Evolutionary conservation across 2,888 invertebrate species (phyloP), one percentile per base, ranked within the genome.

Genomic region (Callyntrura guangdongensis): DNA sequence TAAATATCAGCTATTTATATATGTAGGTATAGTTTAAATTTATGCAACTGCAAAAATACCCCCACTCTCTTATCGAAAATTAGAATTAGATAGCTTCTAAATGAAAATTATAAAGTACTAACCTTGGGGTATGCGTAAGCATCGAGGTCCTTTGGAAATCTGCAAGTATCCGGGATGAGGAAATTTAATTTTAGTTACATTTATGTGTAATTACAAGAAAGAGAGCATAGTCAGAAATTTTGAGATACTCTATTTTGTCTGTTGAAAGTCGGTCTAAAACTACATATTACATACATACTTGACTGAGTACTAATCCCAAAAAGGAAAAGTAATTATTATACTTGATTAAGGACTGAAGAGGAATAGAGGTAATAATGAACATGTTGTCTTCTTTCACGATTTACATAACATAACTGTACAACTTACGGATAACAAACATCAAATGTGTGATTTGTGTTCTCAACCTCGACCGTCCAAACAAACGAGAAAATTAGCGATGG

Each of bases 401-500:
- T 36, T 36, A 36, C 36, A 36, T n/a, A 53, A 53, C 1, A n/a
- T 59, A 59, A 56, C 9, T 12, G 9, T 9, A 25, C 20, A 79
- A 89, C 81, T 64, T 74, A 89, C 84, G 97, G 97, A 95, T 97
- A 97, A 95, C 97, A 98, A 2, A 96, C 96, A 92, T 96, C 95
- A 92, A 98, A 97, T 89, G 96, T 91, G 56, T 83, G 74, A 27
- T 90, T 86, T 4, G 67, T 61, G 25, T 64, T 25, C 49, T 74
- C 74, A 61, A 82, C 89, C 36, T 77, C 69, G 0, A 90, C 20
- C 0, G 95, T 95, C 91, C 96, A 95, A 0, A 97, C 96, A 94
- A 96, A 96, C 17, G 97, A 96, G 92, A 96, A 96, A 87, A 97
- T 95, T 83, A 97, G 96, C 4, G 98, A 98, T 0, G 98, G 98